Evolutionary conservation across 2,888 invertebrate species (phyloP), one percentile per base, ranked within the genome.

Genomic region (Neria commutata): DNA sequence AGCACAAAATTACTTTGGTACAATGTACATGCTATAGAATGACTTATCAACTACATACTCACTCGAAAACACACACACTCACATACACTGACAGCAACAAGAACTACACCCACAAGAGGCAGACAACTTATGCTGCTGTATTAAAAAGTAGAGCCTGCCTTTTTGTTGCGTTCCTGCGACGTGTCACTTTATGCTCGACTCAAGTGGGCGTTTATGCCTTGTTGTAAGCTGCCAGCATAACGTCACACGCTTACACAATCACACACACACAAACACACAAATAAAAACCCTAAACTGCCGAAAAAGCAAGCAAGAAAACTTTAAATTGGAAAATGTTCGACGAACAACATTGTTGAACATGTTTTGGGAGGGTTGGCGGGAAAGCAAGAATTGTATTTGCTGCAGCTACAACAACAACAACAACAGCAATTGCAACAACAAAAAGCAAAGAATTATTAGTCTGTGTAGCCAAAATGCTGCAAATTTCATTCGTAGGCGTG

Each of bases 251-350:
- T n/a, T n/a, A n/a, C n/a, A n/a, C n/a, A 19, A 17, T 8, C 42
- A 17, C 21, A 3, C 42, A 19, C 42, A 17, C 42, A 17, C 19
- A 3, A 42, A 42, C 17, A 14, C 42, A 42, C 17, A n/a, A n/a
- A n/a, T n/a, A n/a, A n/a, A n/a, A 26, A 45, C 23, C 24, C 14
- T 16, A 49, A 34, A 16, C 34, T n/a, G 49, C 17, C 47, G 25
- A 47, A 25, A n/a, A n/a, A n/a, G n/a, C n/a, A n/a, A n/a, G n/a
- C n/a, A n/a, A 19, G 25, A 45, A 33, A 34, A 23, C 23, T 54
- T 24, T 26, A 46, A 47, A 48, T 48, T 55, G 26, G 54, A 47
- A 37, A 55, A 40, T 47, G 54, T 55, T 55, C 48, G 54, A 47
- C 54, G 34, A 54, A 34, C 33, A 26, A 45, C 45, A 45, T 19